A percentile compares a stretch with the other conserved stretches of the same genome.
Conservation (phyloP, 2,113 vertebrate genomes). For the Zonotrichia leucophrys region DNA sequence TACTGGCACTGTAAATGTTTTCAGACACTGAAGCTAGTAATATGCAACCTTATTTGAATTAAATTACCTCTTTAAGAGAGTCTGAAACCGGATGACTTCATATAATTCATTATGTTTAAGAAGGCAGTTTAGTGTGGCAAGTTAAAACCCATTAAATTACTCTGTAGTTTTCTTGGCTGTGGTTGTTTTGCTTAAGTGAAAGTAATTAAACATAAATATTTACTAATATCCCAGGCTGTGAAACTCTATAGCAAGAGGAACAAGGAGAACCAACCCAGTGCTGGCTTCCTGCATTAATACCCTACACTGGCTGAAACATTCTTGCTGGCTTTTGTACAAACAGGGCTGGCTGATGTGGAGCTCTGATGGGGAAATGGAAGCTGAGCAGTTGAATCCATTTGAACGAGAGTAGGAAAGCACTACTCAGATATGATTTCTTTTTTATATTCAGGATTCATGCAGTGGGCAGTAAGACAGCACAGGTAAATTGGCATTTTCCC, state of each 20-base stretch:
- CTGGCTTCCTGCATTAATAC: background rate
- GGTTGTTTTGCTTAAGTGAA: constrained; percentile 57
- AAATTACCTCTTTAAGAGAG: constrained; percentile 63
- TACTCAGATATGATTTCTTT: background rate
- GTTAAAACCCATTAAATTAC: constrained; percentile 63
- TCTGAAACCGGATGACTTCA: constrained; percentile 64
- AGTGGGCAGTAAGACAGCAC: background rate
- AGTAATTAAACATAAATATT: constrained; percentile 68
- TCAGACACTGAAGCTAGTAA: constrained; percentile 56
- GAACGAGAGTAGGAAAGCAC: background rate
- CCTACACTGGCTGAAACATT: background rate
- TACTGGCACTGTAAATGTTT: constrained; percentile 58
- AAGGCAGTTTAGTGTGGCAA: constrained; percentile 46
- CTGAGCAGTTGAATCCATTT: background rate
- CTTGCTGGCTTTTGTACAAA: constrained; percentile 6
- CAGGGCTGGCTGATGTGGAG: background rate
- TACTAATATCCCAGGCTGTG: constrained; percentile 58
- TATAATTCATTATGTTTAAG: constrained; percentile 63
- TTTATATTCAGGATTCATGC: background rate
- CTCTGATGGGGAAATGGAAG: constrained; percentile 6
- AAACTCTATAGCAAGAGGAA: constrained; percentile 49
- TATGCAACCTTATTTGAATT: constrained; percentile 57
- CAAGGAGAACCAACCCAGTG: background rate
- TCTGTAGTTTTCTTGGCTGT: constrained; percentile 59
- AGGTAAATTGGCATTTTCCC: background rate